Evolutionary conservation across 92 coral and sea anemone species (phyloP).

Genomic region (Ricordea florida): DNA sequence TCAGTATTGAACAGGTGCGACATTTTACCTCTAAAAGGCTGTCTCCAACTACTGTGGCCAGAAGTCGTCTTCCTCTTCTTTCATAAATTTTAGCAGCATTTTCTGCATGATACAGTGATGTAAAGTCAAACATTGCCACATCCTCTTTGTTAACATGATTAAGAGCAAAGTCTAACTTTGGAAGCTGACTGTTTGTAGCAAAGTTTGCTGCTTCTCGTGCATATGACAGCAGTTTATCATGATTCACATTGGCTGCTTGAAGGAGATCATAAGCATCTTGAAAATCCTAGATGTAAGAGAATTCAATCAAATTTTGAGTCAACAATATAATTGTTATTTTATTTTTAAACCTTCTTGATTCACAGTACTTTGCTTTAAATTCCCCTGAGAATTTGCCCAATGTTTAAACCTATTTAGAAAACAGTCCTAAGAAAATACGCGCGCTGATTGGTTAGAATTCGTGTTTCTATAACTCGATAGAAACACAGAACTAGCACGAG

Average conservation of each 20-base stretch:
- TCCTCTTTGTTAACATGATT: slow-evolving; percentile 87
- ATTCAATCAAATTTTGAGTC: neutral
- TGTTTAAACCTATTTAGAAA: too few relatives aligned
- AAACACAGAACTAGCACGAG: too few relatives aligned
- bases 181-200: slow-evolving; percentile 85
- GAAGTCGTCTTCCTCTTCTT: slow-evolving; percentile 77
- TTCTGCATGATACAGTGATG: slow-evolving; percentile 94
- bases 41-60: slow-evolving; percentile 89
- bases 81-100: slow-evolving; percentile 90
- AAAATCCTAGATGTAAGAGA: slow-evolving; percentile 58
- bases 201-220: slow-evolving; percentile 95
- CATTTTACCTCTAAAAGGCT: slow-evolving; percentile 97
- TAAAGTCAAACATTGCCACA: slow-evolving; percentile 99
- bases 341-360: too few relatives aligned
- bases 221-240: slow-evolving; percentile 76
- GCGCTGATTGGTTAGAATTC: neutral
- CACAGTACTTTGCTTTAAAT: too few relatives aligned
- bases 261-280: slow-evolving; percentile 92
- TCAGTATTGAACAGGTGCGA: too few relatives aligned
- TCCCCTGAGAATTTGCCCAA: neutral
- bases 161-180: slow-evolving; percentile 84
- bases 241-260: slow-evolving; percentile 83
- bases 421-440: neutral
- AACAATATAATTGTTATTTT: too few relatives aligned
- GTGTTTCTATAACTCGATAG: too few relatives aligned